A percentile compares a stretch with the other conserved stretches of the same genome.
Evolutionary conservation across 2,113 vertebrate species (phyloP).

Genomic region (Sceloporus undulatus): DNA sequence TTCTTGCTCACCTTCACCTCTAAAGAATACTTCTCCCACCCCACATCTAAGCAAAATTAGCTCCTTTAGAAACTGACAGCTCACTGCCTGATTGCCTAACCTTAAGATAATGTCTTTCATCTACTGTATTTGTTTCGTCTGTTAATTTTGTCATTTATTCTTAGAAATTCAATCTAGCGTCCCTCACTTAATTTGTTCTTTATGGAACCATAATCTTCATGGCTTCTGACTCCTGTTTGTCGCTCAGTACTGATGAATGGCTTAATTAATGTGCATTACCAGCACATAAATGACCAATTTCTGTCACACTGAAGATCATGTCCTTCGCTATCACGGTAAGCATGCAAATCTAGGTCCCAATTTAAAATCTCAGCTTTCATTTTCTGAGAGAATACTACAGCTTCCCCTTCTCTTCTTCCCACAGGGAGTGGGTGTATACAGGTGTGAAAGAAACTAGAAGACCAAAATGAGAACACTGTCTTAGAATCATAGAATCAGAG

Average conservation of each 20-base stretch:
- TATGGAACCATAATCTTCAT: conserved; percentile 11
- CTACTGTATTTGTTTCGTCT: conserved; percentile 10
- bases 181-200: conserved; percentile 22
- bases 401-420: not conserved
- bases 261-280: conserved; percentile 31
- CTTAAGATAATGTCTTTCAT: not conserved
- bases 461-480: not conserved
- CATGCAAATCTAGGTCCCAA: not conserved
- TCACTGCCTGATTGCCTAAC: not conserved
- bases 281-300: conserved; percentile 12
- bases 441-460: not conserved
- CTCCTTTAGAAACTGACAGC: not conserved
- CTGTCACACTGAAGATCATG: not conserved
- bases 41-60: not conserved
- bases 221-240: conserved; percentile 4
- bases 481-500: too few species aligned
- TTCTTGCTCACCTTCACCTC: not conserved
- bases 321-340: not conserved
- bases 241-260: conserved; percentile 6
- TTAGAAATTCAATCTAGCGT: conserved; percentile 5
- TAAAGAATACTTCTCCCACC: not conserved
- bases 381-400: not conserved
- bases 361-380: not conserved
- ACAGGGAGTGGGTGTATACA: not conserved
- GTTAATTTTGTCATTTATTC: conserved; percentile 1